These are phyloP conservation scores for Nymphalis urticae DNA, from an alignment of 2,888 invertebrate species.

Conservation along the genomic window DNA sequence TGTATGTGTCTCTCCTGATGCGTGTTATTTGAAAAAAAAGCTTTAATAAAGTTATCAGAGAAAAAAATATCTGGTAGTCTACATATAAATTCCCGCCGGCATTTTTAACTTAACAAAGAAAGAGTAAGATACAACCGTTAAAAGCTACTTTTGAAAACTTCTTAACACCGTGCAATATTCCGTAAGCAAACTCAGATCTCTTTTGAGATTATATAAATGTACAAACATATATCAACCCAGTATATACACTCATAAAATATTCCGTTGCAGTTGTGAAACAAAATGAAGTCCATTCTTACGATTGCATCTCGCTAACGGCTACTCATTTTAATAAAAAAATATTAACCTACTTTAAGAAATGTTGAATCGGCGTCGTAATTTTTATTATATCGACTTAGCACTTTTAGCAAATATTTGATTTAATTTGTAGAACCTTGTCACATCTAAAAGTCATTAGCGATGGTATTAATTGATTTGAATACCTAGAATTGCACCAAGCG, in stretches of 20 bases:
- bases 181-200: background rate
- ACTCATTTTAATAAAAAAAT: constrained; percentile 13
- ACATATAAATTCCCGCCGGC: too few relatives aligned
- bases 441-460: too few relatives aligned
- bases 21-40: background rate
- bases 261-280: constrained; percentile 8
- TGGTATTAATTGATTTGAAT: too few relatives aligned
- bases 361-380: too few relatives aligned
- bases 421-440: too few relatives aligned
- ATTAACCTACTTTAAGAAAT: constrained; percentile 27
- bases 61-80: too few relatives aligned
- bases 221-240: background rate
- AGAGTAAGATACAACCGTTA: background rate
- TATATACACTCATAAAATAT: constrained; percentile 12
- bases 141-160: background rate
- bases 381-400: too few relatives aligned
- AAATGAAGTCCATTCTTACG: constrained; percentile 15
- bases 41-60: too few relatives aligned
- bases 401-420: too few relatives aligned
- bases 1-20: background rate
- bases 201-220: constrained; percentile 9
- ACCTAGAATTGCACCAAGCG: too few relatives aligned
- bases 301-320: constrained; percentile 4
- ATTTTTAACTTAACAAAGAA: too few relatives aligned
- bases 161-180: background rate